Percentiles rank a stretch among this genome's conserved stretches.
Evolutionary conservation across 2,797 vertebrate genomes (phyloP).

Genomic region (Apogon hyalosoma): DNA sequence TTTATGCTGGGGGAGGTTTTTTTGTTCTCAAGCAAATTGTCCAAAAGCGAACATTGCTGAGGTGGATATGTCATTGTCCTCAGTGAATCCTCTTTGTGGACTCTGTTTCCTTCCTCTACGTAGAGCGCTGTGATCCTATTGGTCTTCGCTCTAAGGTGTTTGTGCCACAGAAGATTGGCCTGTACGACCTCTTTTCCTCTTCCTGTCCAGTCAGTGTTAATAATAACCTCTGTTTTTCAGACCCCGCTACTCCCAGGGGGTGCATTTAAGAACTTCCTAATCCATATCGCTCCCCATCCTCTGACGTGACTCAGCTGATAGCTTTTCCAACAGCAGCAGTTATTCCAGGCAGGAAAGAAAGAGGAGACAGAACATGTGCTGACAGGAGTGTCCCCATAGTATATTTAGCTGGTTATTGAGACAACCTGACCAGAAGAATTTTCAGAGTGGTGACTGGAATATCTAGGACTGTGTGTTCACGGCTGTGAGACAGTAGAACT

Average conservation of each 20-base stretch:
- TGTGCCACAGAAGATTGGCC: slow-evolving; percentile 68
- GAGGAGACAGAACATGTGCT: slow-evolving; percentile 59
- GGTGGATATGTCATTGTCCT: slow-evolving; percentile 45
- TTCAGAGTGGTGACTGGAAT: slow-evolving; percentile 21
- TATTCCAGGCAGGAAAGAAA: slow-evolving; percentile 65
- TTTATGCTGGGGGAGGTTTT: slow-evolving; percentile 7
- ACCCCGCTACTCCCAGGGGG: slow-evolving; percentile 50
- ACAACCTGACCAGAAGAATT: slow-evolving; percentile 28
- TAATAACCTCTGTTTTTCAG: slow-evolving; percentile 78
- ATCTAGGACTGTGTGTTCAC: slow-evolving; percentile 27
- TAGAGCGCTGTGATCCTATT: slow-evolving; percentile 48
- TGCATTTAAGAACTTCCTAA: slow-evolving; percentile 67
- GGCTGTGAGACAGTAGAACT: slow-evolving; percentile 39
- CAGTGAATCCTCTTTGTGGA: slow-evolving; percentile 67
- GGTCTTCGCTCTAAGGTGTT: slow-evolving; percentile 68
- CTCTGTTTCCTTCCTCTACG: slow-evolving; percentile 68
- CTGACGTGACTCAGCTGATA: slow-evolving; percentile 70
- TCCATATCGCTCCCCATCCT: slow-evolving; percentile 53
- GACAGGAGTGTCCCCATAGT: slow-evolving; percentile 36
- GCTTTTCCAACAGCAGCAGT: slow-evolving; percentile 64
- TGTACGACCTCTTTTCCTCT: slow-evolving; percentile 77
- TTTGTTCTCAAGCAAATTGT: background rate
- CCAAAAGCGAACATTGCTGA: slow-evolving; percentile 2
- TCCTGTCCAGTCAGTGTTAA: slow-evolving; percentile 74
- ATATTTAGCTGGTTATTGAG: slow-evolving; percentile 58